phyloP scores from a whole-genome alignment of 2,113 vertebrate species.

The Procavia capensis region DNA sequence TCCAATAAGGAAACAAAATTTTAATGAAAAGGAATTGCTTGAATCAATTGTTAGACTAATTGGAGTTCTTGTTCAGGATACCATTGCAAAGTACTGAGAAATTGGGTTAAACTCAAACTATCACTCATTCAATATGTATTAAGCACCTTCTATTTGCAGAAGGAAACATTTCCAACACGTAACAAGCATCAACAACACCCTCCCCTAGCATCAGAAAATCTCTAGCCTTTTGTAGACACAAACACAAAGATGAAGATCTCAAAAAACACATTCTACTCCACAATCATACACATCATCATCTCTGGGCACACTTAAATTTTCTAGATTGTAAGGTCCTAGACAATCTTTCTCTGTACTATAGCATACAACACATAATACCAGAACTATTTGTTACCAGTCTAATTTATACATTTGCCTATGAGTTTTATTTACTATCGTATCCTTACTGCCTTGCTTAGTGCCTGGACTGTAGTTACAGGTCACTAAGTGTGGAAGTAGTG shows the following conservation, averaged over 20 bases:
- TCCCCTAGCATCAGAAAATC: neutral
- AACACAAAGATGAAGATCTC: conserved; percentile 31
- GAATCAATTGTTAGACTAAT: neutral
- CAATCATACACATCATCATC: neutral
- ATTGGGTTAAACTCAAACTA: neutral
- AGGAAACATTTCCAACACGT: conserved; percentile 30
- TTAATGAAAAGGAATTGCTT: conserved; percentile 25
- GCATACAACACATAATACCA: neutral
- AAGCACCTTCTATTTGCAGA: neutral
- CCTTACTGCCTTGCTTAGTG: neutral
- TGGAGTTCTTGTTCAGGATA: conserved; percentile 8
- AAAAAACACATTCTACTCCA: neutral
- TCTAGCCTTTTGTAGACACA: neutral
- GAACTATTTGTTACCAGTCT: conserved; percentile 4
- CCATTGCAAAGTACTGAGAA: neutral
- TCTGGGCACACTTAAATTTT: neutral
- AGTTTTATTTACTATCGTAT: neutral
- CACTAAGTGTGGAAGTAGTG: neutral
- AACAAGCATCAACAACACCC: neutral
- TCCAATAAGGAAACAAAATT: conserved; percentile 25
- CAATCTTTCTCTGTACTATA: neutral
- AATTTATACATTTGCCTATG: neutral
- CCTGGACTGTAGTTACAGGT: neutral
- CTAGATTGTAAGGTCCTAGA: neutral
- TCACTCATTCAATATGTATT: conserved; percentile 15